phyloP scores from a whole-genome alignment of 2,888 invertebrate species.

The Germaria angustata region DNA sequence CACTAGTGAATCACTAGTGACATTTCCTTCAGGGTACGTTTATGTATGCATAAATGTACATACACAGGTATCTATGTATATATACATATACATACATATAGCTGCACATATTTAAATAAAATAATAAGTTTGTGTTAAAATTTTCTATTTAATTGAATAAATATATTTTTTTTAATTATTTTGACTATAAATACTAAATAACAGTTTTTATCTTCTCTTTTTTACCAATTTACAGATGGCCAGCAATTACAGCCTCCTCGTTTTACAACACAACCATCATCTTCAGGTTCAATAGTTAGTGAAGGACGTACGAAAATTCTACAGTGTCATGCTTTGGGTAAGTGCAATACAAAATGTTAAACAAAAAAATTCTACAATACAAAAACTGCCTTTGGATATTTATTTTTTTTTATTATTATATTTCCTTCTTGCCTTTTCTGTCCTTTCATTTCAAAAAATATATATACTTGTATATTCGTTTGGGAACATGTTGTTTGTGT shows the following conservation, averaged over 20 bases:
- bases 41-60: too few relatives aligned
- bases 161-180: background rate
- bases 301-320: constrained; percentile 95
- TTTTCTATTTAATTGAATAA: background rate
- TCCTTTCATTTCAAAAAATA: too few relatives aligned
- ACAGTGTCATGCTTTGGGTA: constrained; percentile 94
- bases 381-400: too few relatives aligned
- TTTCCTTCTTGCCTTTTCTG: background rate
- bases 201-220: constrained; percentile 15
- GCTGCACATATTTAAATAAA: background rate
- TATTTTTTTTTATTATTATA: background rate
- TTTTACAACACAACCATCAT: constrained; percentile 92
- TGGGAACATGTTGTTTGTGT: constrained; percentile 18
- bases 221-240: constrained; percentile 70
- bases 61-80: too few relatives aligned
- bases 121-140: background rate
- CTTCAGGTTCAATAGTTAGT: constrained; percentile 91
- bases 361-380: background rate
- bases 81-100: too few relatives aligned
- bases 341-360: constrained; percentile 76
- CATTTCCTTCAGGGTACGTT: too few relatives aligned
- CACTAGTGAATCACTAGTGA: too few relatives aligned
- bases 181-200: background rate
- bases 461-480: too few relatives aligned
- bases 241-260: constrained; percentile 87